A percentile compares a stretch with the other conserved stretches of the same genome.
Evolutionary conservation across 2,888 invertebrate genomes (phyloP).

Genomic region (Allacma fusca): DNA sequence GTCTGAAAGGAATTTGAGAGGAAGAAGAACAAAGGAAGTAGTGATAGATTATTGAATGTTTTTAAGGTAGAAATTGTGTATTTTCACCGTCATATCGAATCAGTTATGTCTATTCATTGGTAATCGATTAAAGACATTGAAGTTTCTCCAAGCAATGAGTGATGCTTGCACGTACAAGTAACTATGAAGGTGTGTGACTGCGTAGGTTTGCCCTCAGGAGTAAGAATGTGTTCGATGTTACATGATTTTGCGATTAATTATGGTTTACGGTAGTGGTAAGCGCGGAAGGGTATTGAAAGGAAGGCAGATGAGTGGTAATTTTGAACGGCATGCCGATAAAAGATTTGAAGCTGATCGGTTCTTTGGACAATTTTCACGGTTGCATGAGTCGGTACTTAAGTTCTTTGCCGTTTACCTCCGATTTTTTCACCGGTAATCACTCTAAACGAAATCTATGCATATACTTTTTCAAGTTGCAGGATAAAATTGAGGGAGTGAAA

Average conservation of each 20-base stretch:
- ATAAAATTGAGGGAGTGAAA: background rate
- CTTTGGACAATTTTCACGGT: slow-evolving; percentile 54
- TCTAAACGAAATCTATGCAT: background rate
- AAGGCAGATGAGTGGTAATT: slow-evolving; percentile 45
- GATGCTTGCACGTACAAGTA: background rate
- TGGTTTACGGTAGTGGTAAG: slow-evolving; percentile 32
- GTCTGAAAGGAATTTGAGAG: too few species aligned
- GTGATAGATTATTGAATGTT: too few species aligned
- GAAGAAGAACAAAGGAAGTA: too few species aligned
- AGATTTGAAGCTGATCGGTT: slow-evolving; percentile 37
- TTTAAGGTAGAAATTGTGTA: too few species aligned
- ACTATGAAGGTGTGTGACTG: background rate
- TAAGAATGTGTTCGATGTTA: background rate
- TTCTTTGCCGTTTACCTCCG: slow-evolving; percentile 37
- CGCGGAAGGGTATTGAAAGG: slow-evolving; percentile 36
- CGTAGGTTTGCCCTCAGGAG: background rate
- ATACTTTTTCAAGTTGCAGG: background rate
- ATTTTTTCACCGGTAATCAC: slow-evolving; percentile 23
- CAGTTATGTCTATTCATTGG: too few species aligned
- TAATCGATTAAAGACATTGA: too few species aligned
- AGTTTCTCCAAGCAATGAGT: too few species aligned
- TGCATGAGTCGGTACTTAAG: slow-evolving; percentile 48
- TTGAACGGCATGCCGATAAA: slow-evolving; percentile 47
- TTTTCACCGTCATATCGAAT: too few species aligned
- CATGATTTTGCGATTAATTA: slow-evolving; percentile 44